Evolutionary conservation across 2,888 invertebrate genomes (phyloP).

Genomic region (Listrodromus nycthemerus): DNA sequence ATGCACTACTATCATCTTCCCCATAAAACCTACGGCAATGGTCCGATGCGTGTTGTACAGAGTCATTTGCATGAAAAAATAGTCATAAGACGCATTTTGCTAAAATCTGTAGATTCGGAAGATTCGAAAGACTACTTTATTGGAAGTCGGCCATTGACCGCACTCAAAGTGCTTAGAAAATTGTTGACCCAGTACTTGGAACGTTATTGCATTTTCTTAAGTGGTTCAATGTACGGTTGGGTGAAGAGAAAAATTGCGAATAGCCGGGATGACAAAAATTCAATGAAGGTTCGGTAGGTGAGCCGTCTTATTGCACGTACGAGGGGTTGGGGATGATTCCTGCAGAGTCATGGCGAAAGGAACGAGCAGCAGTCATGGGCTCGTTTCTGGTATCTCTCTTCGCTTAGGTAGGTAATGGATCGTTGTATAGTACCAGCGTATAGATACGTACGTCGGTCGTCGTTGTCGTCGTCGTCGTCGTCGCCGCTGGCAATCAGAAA

Average conservation of each 20-base stretch:
- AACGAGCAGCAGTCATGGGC: constrained; percentile 65
- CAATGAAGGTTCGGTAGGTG: constrained; percentile 24
- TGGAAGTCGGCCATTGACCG: no score
- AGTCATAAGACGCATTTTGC: no score
- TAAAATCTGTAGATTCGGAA: no score
- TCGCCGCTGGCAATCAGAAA: constrained; percentile 80
- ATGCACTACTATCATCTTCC: no score
- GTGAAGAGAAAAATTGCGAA: neutral
- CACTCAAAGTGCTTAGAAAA: no score
- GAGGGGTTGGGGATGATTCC: constrained; percentile 40
- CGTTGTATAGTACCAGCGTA: constrained; percentile 30
- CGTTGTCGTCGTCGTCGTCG: constrained; percentile 57
- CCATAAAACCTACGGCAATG: no score
- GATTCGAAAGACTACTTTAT: no score
- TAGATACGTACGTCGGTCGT: constrained; percentile 51
- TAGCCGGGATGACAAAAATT: neutral
- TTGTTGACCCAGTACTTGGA: no score
- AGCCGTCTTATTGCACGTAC: constrained; percentile 40
- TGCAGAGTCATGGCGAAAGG: constrained; percentile 33
- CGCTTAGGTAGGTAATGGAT: constrained; percentile 74
- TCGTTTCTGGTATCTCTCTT: constrained; percentile 76
- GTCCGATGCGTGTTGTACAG: no score
- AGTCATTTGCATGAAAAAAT: no score
- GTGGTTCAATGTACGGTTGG: neutral
- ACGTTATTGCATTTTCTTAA: no score